Conservation (phyloP, 2,113 vertebrate genomes). For the human (Homo sapiens) region DNA sequence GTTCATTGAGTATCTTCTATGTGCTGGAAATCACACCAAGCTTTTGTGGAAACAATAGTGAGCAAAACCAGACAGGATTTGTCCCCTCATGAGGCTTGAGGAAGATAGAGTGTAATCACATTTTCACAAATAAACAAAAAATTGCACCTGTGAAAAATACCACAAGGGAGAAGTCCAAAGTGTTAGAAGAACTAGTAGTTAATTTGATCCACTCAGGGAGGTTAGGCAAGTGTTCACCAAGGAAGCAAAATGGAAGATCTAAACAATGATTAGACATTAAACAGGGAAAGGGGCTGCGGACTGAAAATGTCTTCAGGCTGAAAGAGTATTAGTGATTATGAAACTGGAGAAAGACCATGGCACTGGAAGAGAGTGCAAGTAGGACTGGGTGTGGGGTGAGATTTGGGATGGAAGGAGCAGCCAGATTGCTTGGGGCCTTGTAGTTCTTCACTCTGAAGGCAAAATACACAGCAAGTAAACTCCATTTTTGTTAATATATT, state of each 20-base stretch:
- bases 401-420: not conserved
- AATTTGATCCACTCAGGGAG: not conserved
- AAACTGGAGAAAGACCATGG: not conserved
- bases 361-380: not conserved
- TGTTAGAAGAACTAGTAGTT: not conserved
- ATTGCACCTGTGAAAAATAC: not conserved
- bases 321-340: not conserved
- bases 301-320: not conserved
- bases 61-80: not conserved
- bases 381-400: not conserved
- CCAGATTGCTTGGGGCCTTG: not conserved
- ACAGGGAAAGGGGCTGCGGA: not conserved
- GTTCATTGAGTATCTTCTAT: not conserved
- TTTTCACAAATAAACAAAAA: constrained; percentile 30
- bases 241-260: not conserved
- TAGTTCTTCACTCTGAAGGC: not conserved
- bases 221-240: not conserved
- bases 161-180: not conserved
- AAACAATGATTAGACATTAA: not conserved
- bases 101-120: not conserved
- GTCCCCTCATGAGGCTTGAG: not conserved
- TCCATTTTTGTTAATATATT: constrained; percentile 50
- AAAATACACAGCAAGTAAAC: constrained; percentile 18
- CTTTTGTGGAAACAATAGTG: not conserved
- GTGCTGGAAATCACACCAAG: not conserved